Conservation (phyloP, 2,113 vertebrate genomes). For the Camelus bactrianus region DNA sequence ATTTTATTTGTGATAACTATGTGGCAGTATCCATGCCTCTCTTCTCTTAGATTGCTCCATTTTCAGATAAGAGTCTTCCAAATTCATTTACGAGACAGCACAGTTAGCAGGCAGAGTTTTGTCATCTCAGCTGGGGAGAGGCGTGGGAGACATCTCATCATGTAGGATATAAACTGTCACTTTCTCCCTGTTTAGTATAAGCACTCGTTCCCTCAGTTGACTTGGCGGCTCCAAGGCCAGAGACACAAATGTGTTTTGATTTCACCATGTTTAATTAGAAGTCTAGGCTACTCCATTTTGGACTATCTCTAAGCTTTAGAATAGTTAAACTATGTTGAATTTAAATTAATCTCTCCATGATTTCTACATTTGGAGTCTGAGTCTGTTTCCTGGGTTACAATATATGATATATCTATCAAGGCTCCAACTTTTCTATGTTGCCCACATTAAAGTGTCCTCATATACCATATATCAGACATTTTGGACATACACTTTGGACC, state of each 20-base stretch:
- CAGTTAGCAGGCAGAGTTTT: background rate
- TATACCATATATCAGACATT: background rate
- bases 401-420: background rate
- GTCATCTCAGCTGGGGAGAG: background rate
- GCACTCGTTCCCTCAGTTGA: background rate
- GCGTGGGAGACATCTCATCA: background rate
- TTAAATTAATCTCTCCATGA: background rate
- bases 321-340: background rate
- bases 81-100: background rate
- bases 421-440: background rate
- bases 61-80: background rate
- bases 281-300: background rate
- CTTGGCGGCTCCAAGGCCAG: background rate
- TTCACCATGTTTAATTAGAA: background rate
- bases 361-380: background rate
- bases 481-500: background rate
- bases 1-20: background rate
- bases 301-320: background rate
- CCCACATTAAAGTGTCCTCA: background rate
- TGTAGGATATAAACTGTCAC: background rate
- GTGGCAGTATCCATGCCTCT: background rate
- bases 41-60: background rate
- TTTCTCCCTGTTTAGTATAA: background rate
- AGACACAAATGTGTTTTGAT: background rate
- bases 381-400: background rate